A percentile compares a stretch with the other conserved stretches of the same genome.
These are phyloP conservation scores for Chrysomela aeneicollis DNA, from an alignment of 2,888 invertebrate genomes.

Conservation along the genomic window DNA sequence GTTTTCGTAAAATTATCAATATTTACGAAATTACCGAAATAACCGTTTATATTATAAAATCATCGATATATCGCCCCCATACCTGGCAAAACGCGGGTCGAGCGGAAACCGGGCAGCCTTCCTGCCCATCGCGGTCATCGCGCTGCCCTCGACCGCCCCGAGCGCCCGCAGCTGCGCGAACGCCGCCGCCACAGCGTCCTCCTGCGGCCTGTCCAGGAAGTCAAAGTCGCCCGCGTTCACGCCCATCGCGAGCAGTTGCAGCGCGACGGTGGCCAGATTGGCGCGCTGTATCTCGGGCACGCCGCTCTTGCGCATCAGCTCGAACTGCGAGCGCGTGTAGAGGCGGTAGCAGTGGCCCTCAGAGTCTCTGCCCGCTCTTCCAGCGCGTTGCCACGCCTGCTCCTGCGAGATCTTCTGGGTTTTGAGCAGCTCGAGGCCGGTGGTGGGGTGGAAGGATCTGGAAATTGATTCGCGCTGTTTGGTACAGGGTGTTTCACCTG, in stretches of 20 bases:
- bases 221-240: slow-evolving; percentile 85
- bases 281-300: slow-evolving; percentile 88
- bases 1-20: too few species aligned
- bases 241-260: slow-evolving; percentile 38
- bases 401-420: slow-evolving; percentile 88
- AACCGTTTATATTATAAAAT: too few species aligned
- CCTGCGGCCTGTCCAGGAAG: slow-evolving; percentile 87
- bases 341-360: slow-evolving; percentile 88
- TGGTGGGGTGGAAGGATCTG: slow-evolving; percentile 79
- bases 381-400: slow-evolving; percentile 92
- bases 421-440: slow-evolving; percentile 84
- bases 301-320: slow-evolving; percentile 73
- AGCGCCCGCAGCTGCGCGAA: slow-evolving; percentile 71
- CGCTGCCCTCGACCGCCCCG: slow-evolving; percentile 72
- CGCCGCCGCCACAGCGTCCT: slow-evolving; percentile 73
- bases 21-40: too few species aligned
- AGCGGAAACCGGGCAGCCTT: slow-evolving; percentile 92
- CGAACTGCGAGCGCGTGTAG: slow-evolving; percentile 82
- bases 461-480: slow-evolving; percentile 21
- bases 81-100: slow-evolving; percentile 73
- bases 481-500: too few species aligned
- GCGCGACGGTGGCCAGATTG: slow-evolving; percentile 81
- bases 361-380: slow-evolving; percentile 88
- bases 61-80: too few species aligned
- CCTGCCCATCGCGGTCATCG: slow-evolving; percentile 80